Percentiles rank a stretch among this genome's conserved stretches.
These are phyloP conservation scores for Orientallactaga sibirica DNA, from an alignment of 2,797 vertebrate genomes.

Conservation along the genomic window DNA sequence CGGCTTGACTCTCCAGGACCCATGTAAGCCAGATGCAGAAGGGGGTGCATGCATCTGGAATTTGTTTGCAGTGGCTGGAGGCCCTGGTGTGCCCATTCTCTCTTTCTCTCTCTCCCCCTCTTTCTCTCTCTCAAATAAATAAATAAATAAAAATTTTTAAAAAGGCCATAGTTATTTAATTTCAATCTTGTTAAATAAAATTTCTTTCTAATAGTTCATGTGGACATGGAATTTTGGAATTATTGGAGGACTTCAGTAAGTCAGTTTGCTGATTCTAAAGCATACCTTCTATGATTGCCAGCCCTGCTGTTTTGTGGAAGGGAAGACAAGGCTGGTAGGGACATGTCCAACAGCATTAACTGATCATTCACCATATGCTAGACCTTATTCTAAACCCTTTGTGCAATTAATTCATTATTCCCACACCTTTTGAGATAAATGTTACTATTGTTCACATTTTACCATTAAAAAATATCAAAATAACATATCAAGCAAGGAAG, in stretches of 20 bases:
- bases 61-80: too few relatives aligned
- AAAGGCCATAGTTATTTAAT: not conserved
- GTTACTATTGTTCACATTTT: not conserved
- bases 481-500: not conserved
- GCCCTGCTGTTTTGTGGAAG: not conserved
- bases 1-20: too few relatives aligned
- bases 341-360: not conserved
- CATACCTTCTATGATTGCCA: not conserved
- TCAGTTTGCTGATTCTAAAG: not conserved
- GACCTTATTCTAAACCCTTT: not conserved
- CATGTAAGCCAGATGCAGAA: too few relatives aligned
- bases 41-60: too few relatives aligned
- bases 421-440: not conserved
- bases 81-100: too few relatives aligned
- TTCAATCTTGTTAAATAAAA: constrained; percentile 37
- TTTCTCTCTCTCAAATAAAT: too few relatives aligned
- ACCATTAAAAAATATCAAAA: not conserved
- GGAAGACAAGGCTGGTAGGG: not conserved
- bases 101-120: too few relatives aligned
- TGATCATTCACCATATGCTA: not conserved
- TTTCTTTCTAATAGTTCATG: not conserved
- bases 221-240: constrained; percentile 22
- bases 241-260: not conserved
- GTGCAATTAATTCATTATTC: not conserved
- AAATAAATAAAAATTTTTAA: not conserved